Evolutionary conservation across 2,113 vertebrate species (phyloP).

Genomic region (Anolis carolinensis): DNA sequence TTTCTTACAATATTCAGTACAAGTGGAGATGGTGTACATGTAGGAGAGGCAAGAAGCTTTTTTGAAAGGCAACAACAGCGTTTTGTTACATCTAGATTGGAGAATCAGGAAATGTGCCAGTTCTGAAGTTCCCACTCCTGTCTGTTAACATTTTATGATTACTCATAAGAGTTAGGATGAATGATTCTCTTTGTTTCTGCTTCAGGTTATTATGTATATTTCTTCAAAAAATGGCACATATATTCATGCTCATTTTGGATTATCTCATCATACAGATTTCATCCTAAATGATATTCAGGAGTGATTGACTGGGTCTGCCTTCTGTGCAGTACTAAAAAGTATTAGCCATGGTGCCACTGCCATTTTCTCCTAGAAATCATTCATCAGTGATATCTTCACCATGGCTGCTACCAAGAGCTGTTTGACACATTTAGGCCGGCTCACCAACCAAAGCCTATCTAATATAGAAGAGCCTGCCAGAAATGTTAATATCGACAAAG

Average conservation of each 20-base stretch:
- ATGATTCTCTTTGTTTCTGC: not conserved
- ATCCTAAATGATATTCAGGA: too few species aligned
- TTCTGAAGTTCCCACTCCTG: not conserved
- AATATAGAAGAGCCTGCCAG: too few species aligned
- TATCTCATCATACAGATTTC: too few species aligned
- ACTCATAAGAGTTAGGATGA: not conserved
- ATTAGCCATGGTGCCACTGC: too few species aligned
- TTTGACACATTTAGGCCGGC: too few species aligned
- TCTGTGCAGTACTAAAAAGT: too few species aligned
- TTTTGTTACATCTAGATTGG: not conserved
- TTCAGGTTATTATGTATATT: not conserved
- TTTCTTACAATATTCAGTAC: slow-evolving; percentile 66
- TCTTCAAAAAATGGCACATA: not conserved
- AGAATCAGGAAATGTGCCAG: not conserved
- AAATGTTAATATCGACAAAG: too few species aligned
- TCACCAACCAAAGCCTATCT: too few species aligned
- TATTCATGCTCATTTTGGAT: not conserved
- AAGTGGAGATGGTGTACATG: not conserved
- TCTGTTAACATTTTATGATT: not conserved
- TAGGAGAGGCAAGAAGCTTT: not conserved
- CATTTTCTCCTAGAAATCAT: too few species aligned
- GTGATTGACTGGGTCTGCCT: too few species aligned
- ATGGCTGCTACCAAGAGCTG: too few species aligned
- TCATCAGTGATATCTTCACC: too few species aligned
- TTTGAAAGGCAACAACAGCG: not conserved